A percentile compares a stretch with the other conserved stretches of the same genome.
These are phyloP conservation scores for Melitaea cinxia DNA, from an alignment of 1,140 invertebrate species.

Conservation along the genomic window DNA sequence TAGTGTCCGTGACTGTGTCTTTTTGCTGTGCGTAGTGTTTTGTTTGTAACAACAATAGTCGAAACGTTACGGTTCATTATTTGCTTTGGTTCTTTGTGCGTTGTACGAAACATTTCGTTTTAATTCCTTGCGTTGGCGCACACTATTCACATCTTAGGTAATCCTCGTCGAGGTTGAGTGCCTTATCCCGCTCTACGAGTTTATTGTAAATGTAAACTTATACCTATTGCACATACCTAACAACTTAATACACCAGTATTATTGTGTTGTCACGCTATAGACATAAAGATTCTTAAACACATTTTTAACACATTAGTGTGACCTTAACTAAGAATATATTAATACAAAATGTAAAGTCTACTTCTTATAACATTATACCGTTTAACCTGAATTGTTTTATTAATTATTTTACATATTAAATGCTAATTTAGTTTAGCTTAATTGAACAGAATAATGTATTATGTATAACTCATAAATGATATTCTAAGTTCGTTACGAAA, in stretches of 20 bases:
- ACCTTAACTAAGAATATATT: too few species aligned
- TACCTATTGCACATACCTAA: constrained; percentile 28
- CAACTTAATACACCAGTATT: neutral
- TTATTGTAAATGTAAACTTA: constrained; percentile 42
- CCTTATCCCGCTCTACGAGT: constrained; percentile 51
- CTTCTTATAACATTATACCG: too few species aligned
- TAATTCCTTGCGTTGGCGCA: constrained; percentile 53
- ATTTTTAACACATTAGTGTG: neutral
- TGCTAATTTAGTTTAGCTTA: too few species aligned
- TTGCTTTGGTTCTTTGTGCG: constrained; percentile 59
- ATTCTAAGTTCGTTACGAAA: constrained; percentile 17
- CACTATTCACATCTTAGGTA: constrained; percentile 53
- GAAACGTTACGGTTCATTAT: constrained; percentile 33
- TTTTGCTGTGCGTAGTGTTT: constrained; percentile 56
- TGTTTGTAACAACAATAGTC: constrained; percentile 38
- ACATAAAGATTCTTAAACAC: neutral
- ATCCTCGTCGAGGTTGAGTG: constrained; percentile 52
- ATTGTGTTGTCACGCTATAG: neutral
- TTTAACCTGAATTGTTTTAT: too few species aligned
- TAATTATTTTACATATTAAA: too few species aligned
- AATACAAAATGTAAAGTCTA: too few species aligned
- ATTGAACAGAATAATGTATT: neutral
- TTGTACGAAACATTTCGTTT: constrained; percentile 48
- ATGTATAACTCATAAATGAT: neutral
- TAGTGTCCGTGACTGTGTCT: constrained; percentile 62